Percentiles rank a stretch among this genome's conserved stretches.
These are phyloP conservation scores for Microcebus griseorufus DNA, from an alignment of 2,113 vertebrate genomes.

Conservation along the genomic window DNA sequence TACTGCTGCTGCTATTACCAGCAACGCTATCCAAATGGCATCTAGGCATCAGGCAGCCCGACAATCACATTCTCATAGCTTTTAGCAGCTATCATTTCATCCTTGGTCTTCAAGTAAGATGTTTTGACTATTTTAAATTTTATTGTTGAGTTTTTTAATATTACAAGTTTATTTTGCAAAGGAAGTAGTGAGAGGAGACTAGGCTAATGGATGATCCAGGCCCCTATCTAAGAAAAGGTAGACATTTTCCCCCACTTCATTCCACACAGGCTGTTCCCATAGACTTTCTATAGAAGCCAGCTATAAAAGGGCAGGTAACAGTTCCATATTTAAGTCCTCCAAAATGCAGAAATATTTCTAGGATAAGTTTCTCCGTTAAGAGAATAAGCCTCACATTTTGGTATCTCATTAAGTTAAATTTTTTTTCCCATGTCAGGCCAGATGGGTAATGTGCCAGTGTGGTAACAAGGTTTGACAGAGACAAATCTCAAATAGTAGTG, in stretches of 20 bases:
- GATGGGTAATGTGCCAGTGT: not conserved
- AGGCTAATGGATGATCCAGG: not conserved
- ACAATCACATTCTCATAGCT: not conserved
- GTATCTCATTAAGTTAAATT: not conserved
- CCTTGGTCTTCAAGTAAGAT: not conserved
- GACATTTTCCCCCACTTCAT: not conserved
- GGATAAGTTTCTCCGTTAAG: not conserved
- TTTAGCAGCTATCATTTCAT: not conserved
- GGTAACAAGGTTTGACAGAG: not conserved
- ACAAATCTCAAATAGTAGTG: not conserved
- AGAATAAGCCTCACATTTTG: not conserved
- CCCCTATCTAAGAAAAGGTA: not conserved
- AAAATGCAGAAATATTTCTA: not conserved
- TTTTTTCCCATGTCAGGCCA: not conserved
- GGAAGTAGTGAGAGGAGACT: not conserved
- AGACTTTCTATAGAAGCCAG: not conserved
- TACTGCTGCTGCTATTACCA: not conserved
- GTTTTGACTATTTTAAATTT: not conserved
- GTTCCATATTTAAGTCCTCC: not conserved
- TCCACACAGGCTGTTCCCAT: not conserved
- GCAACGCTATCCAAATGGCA: not conserved
- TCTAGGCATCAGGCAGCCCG: not conserved
- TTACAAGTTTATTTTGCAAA: constrained; percentile 25
- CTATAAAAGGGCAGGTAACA: not conserved
- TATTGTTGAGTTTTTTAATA: not conserved